Evolutionary conservation across 1,140 invertebrate genomes (phyloP), one percentile per base, ranked within the genome.

Genomic region (Drosophila arizonae): DNA sequence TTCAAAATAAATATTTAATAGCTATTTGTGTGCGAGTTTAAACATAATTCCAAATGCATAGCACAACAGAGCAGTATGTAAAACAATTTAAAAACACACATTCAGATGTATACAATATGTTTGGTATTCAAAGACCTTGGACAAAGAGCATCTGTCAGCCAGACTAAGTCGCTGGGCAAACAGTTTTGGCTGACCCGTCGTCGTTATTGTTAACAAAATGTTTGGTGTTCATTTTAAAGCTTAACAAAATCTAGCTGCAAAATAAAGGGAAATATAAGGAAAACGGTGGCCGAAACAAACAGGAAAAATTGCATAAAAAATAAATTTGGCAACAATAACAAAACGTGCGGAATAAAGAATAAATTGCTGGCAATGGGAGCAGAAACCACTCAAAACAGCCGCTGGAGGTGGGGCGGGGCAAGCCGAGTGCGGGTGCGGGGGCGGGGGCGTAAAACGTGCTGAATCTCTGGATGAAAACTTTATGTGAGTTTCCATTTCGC

Each of bases 151-250:
- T 69, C 65, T 43, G 13, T 45, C 33, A 33, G 21, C 17, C 17
- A 24, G 57, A 43, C 56, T 73, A 69, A 73, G 60, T 52, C 51
- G 26, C 26, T 15, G 48, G 58, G 51, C 43, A 69, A 62, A 62
- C 50, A 73, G 54, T 73, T 73, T 48, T 43, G 39, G 15, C 13
- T 24, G 43, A 45, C 4, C 36, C 17, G 10, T 21, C 33, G 41
- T 54, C 33, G 41, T 54, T 72, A 50, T 68, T 58, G 57, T 60
- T 68, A 68, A 61, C 70, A 61, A 73, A 73, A 73, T 73, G 61
- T 73, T 73, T 62, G 26, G 43, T 73, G 71, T 62, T 45, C 65
- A 73, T 73, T 68, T 73, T 57, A 73, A 55, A 73, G 65, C 65
- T 51, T 55, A 68, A 50, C 64, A 56, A 68, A 41, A 3, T 51